Evolutionary conservation across 2,797 vertebrate genomes (phyloP), one percentile per base, ranked within the genome.

Genomic region (Bovichtus diacanthus): DNA sequence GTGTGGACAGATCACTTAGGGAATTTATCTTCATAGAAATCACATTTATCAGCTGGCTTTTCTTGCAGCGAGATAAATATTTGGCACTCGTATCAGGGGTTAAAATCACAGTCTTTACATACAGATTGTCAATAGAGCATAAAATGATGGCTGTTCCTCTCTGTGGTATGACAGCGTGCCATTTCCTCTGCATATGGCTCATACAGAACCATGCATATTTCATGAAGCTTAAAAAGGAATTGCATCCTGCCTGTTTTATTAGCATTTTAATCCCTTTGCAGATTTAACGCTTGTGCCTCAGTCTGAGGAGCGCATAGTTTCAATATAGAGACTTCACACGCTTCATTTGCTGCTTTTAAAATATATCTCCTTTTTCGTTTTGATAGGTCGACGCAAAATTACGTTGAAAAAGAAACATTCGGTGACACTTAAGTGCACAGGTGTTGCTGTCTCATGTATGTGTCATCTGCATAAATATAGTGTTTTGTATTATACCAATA

Each of bases 251-350:
- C 87, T 89, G 87, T 92, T 93, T 94, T 92, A 93, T 94, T 94
- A 92, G 89, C 92, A 94, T 95, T 94, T 94, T 92, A 94, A 94
- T 95, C 90, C 92, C 80, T 84, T 78, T 82, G 82, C 87, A 89
- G 87, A 81, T 87, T 84, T 83, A 78, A 80, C 50, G 59, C 73
- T 75, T 53, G 64, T 61, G 77, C 79, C 82, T 80, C 70, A 43
- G 60, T 75, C 69, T 71, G 72, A 63, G 49, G 58, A 73, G 27
- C 21, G 54, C 56, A 18, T 65, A 54, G 55, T 87, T 89, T 83
- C 78, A 80, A 80, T 83, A 85, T 70, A 74, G 69, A 87, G 74
- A 85, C 85, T 87, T 86, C 70, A 76, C 77, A 80, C 53, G 73
- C 83, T 77, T 87, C 79, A 82, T 87, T 74, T 68, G 75, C 72